Evolutionary conservation across 1,140 invertebrate genomes (phyloP).

Genomic region (Megalopta genalis): DNA sequence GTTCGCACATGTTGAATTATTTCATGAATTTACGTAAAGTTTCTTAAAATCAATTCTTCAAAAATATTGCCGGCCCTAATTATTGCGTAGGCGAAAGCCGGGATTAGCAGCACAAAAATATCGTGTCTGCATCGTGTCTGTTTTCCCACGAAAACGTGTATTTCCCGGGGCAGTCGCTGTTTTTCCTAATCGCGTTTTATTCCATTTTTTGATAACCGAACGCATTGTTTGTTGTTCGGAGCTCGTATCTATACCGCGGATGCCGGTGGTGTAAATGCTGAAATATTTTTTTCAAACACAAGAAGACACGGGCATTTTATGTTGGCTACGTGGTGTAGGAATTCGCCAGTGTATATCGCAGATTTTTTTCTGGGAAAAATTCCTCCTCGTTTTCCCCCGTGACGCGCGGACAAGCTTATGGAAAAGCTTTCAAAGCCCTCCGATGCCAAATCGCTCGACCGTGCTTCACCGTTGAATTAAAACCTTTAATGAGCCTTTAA

Average conservation of each 20-base stretch:
- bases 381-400: neutral
- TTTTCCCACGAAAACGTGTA: too few relatives aligned
- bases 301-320: too few relatives aligned
- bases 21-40: too few relatives aligned
- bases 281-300: neutral
- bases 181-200: conserved; percentile 1
- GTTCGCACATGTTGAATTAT: too few relatives aligned
- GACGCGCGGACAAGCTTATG: conserved; percentile 9
- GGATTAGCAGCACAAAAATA: too few relatives aligned
- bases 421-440: conserved; percentile 11
- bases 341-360: neutral
- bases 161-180: neutral
- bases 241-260: neutral
- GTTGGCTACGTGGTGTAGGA: neutral
- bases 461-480: neutral
- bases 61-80: too few relatives aligned
- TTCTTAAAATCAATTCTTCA: too few relatives aligned
- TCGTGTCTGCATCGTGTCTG: too few relatives aligned
- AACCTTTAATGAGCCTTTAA: conserved; percentile 1
- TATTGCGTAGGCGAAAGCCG: too few relatives aligned
- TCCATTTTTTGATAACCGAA: neutral
- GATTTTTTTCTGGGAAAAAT: neutral
- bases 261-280: neutral
- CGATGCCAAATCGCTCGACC: neutral
- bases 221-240: neutral